Evolutionary conservation across 2,797 vertebrate species (phyloP).

Genomic region (Rhabdophis nuchalis): DNA sequence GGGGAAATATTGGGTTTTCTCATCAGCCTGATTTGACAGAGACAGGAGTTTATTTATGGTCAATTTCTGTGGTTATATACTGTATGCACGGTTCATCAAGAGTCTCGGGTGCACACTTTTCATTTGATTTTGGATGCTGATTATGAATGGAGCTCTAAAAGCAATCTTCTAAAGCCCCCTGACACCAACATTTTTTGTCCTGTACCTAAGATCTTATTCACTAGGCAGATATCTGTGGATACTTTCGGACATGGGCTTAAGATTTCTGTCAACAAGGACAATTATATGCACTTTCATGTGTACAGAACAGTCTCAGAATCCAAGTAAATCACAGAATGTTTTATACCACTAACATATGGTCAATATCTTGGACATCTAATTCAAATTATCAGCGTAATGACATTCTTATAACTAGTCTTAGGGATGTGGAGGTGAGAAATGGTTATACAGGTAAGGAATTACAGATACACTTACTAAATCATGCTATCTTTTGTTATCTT

Average conservation of each 20-base stretch:
- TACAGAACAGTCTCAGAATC: background rate
- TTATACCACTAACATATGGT: too few relatives aligned
- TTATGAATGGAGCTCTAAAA: slow-evolving; percentile 4
- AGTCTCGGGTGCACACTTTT: background rate
- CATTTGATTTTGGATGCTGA: slow-evolving; percentile 38
- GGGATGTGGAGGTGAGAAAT: background rate
- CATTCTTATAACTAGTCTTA: background rate
- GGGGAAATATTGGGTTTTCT: slow-evolving; percentile 50
- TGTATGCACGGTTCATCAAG: slow-evolving; percentile 34
- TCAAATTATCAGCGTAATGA: background rate
- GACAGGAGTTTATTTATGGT: slow-evolving; percentile 39
- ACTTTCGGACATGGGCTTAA: background rate
- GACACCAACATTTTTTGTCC: background rate
- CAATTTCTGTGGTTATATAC: slow-evolving; percentile 22
- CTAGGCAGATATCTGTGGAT: background rate
- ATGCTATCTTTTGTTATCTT: background rate
- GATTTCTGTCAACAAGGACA: background rate
- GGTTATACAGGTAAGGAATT: background rate
- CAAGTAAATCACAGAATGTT: background rate
- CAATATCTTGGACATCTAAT: background rate
- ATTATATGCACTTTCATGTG: background rate
- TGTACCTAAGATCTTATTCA: background rate
- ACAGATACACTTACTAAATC: background rate
- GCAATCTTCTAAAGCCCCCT: background rate
- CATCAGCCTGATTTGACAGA: slow-evolving; percentile 29